phyloP scores from a whole-genome alignment of 2,113 vertebrate genomes.

The Pachycephala philippinensis region DNA sequence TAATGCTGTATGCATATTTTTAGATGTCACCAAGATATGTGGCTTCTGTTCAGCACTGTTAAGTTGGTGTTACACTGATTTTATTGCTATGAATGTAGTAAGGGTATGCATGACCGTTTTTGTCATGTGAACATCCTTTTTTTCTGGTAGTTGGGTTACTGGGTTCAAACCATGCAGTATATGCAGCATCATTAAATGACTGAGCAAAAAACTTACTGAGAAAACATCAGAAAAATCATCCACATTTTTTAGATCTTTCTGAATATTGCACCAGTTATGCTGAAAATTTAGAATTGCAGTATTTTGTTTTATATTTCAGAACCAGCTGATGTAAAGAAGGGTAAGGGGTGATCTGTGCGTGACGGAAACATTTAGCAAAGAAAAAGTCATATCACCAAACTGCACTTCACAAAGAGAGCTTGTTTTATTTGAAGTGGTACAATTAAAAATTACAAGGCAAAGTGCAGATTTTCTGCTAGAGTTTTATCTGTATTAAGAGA shows the following conservation, averaged over 20 bases:
- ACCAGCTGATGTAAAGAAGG: neutral
- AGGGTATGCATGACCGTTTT: rapidly evolving
- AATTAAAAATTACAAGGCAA: neutral
- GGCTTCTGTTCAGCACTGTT: neutral
- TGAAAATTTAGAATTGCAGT: neutral
- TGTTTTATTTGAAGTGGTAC: neutral
- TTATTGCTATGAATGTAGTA: neutral
- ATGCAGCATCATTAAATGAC: neutral
- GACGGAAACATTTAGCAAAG: neutral
- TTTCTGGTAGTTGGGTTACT: neutral
- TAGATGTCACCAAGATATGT: neutral
- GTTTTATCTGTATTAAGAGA: neutral
- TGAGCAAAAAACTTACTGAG: neutral
- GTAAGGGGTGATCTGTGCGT: neutral
- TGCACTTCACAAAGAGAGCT: neutral
- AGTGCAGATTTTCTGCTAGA: neutral
- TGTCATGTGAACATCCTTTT: neutral
- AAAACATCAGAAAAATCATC: neutral
- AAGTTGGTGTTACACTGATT: neutral
- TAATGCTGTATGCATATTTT: neutral
- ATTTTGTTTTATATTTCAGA: neutral
- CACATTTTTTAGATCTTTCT: neutral
- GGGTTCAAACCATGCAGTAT: neutral
- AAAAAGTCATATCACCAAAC: neutral
- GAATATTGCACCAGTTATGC: neutral